These are phyloP conservation scores for Gopherus evgoodei DNA, from an alignment of 2,113 vertebrate genomes.

Conservation along the genomic window DNA sequence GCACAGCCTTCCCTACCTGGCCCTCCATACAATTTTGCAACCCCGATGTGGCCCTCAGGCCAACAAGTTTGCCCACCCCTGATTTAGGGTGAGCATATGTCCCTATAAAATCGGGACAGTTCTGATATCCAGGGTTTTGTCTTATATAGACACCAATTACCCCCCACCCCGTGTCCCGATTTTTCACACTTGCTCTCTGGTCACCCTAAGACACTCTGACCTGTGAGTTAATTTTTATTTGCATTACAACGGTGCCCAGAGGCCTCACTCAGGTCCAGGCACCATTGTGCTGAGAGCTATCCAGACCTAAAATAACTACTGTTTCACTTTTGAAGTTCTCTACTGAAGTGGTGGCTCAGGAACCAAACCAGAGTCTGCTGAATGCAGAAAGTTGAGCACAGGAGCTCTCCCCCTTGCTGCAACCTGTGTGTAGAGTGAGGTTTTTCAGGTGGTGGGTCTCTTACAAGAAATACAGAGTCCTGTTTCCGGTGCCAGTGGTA, in stretches of 20 bases:
- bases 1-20: too few species aligned
- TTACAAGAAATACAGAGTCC: neutral
- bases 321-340: neutral
- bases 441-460: constrained; percentile 37
- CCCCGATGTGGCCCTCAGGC: too few species aligned
- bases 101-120: too few species aligned
- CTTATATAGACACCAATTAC: too few species aligned
- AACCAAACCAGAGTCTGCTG: neutral
- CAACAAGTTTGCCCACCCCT: too few species aligned
- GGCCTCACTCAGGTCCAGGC: neutral
- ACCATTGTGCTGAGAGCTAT: accelerated
- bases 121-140: too few species aligned
- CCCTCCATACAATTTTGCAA: too few species aligned
- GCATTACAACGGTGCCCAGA: neutral
- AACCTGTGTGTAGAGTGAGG: neutral
- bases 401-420: neutral
- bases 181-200: too few species aligned
- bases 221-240: neutral
- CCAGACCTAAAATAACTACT: neutral
- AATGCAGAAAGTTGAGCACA: neutral
- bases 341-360: neutral
- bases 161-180: too few species aligned
- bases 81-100: too few species aligned
- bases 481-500: neutral
- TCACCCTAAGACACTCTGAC: neutral